Base-by-base conservation (phyloP, 2,888 invertebrate species). In the Neoitamus cyanurus region DNA sequence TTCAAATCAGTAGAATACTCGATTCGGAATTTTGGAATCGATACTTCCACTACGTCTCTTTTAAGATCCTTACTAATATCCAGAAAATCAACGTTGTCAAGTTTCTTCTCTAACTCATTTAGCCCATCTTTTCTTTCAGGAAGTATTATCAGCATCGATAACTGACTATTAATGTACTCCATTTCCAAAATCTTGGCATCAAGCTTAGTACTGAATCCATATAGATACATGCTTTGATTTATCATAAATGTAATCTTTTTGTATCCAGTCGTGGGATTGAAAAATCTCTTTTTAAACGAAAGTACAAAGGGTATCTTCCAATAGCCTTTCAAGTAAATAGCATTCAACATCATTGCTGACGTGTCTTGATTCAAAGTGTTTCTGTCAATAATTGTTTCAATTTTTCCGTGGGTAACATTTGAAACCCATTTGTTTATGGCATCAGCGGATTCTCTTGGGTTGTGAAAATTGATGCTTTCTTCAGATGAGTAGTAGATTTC, bases 381-480 rank as follows among this genome's bases (percentile, higher is more conserved):
- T 0, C 93, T 31, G 0, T 92, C 88, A 73, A 98, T 91, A 4
- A 98, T 92, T 88, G 97, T 92, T 88, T 95, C 94, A 86, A 99
- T 98, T 89, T 95, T 95, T n/a, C 95, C 91, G 83, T 96, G 94
- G 0, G 98, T 98, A 88, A 96, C 93, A 5, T 93, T 90, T 88
- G 95, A 94, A 82, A 95, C 97, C 97, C 97, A 98, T 36, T 90
- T 87, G 89, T 98, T 99, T 73, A 99, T 97, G 0, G 89, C 90
- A 0, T 90, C 88, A 15, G 31, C 48, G 11, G 48, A 46, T 2
- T 13, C n/a, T 0, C 87, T 88, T n/a, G 91, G 91, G 4, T 93
- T 86, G 0, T 80, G 87, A 87, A 97, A 97, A 88, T 96, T 90
- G 0, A 96, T 87, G 84, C 92, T 92, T 88, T 95, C 93, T 3